Conservation (phyloP, 2,113 vertebrate species). For the Bos javanicus region DNA sequence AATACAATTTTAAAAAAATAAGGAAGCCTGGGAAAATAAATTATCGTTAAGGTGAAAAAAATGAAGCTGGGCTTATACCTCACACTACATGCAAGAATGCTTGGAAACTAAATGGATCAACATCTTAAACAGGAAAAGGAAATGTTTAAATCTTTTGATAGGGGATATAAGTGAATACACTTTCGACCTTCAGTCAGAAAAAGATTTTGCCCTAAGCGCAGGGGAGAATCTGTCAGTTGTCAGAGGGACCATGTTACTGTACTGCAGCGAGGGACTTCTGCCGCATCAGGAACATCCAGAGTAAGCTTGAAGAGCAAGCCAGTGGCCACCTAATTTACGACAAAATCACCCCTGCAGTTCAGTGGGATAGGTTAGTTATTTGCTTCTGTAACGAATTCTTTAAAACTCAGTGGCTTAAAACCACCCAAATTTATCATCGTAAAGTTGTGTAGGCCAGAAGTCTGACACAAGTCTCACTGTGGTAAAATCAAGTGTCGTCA, state of each 20-base stretch:
- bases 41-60: background rate
- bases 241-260: background rate
- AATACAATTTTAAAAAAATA: background rate
- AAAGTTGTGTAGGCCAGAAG: background rate
- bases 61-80: background rate
- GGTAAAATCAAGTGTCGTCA: background rate
- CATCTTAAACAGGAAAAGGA: background rate
- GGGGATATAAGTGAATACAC: background rate
- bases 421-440: background rate
- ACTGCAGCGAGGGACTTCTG: background rate
- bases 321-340: background rate
- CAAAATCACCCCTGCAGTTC: background rate
- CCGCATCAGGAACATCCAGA: background rate
- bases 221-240: too few relatives aligned
- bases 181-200: background rate
- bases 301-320: background rate
- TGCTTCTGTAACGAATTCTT: background rate
- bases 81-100: background rate
- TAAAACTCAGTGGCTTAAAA: background rate
- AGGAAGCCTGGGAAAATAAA: background rate
- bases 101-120: background rate
- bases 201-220: background rate
- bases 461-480: background rate
- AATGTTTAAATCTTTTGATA: background rate
- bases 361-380: too few relatives aligned